phyloP scores from a whole-genome alignment of 1,140 invertebrate genomes.

The Bombus confusus region DNA sequence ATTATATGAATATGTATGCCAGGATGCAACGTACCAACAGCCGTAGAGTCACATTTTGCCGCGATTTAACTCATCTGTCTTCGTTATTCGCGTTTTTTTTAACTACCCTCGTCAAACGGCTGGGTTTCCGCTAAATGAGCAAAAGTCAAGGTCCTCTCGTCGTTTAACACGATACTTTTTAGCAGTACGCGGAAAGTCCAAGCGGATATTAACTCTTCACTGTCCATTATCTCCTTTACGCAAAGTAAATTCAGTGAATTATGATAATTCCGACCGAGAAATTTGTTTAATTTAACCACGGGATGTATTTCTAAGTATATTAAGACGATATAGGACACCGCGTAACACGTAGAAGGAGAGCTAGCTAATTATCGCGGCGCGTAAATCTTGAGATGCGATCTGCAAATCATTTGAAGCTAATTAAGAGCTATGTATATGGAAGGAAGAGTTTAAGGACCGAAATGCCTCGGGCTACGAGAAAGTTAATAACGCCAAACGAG shows the following conservation, averaged over 20 bases:
- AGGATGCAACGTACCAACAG: background rate
- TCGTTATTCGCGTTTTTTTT: slow-evolving; percentile 59
- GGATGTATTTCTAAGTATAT: background rate
- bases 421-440: background rate
- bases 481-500: background rate
- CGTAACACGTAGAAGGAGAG: background rate
- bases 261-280: background rate
- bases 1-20: background rate
- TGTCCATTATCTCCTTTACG: background rate
- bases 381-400: background rate
- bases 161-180: background rate
- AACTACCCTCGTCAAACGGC: slow-evolving; percentile 17
- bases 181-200: no score
- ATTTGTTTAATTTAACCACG: background rate
- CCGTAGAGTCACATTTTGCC: slow-evolving; percentile 33
- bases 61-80: slow-evolving; percentile 62
- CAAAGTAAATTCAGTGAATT: background rate
- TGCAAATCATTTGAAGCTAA: slow-evolving; percentile 11
- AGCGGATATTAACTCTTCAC: background rate
- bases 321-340: background rate
- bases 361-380: background rate
- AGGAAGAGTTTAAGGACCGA: background rate
- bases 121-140: slow-evolving; percentile 24
- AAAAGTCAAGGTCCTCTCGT: slow-evolving; percentile 2
- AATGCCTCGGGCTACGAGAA: background rate